Evolutionary conservation across 1,140 invertebrate genomes (phyloP).

Genomic region (Drosophila hydei): DNA sequence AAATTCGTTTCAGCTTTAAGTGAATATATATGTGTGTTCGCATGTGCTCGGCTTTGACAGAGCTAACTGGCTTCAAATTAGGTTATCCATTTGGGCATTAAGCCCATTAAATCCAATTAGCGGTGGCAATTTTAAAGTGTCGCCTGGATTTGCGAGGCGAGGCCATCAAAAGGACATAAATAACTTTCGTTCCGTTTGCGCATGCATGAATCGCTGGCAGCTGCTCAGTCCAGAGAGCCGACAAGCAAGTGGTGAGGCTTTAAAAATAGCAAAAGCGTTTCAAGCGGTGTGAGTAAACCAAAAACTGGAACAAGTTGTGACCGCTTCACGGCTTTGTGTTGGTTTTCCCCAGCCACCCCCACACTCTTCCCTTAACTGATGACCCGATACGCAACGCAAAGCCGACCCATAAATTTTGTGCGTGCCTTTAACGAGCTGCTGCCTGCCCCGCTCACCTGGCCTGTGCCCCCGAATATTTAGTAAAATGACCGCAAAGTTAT

Average conservation of each 20-base stretch:
- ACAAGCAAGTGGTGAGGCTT: constrained; percentile 23
- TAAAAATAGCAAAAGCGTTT: constrained; percentile 29
- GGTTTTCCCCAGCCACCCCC: neutral
- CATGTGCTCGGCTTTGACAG: neutral
- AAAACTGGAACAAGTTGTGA: constrained; percentile 23
- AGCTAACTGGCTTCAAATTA: constrained; percentile 1
- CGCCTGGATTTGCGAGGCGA: constrained; percentile 19
- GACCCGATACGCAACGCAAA: constrained; percentile 43
- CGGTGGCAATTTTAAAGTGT: constrained; percentile 44
- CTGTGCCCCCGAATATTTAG: constrained; percentile 47
- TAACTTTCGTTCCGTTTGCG: constrained; percentile 32
- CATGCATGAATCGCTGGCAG: constrained; percentile 3
- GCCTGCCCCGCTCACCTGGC: constrained; percentile 18
- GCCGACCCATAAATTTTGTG: constrained; percentile 53
- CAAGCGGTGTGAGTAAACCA: neutral
- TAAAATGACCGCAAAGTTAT: constrained; percentile 77
- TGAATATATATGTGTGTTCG: too few relatives aligned
- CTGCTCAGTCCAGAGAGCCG: neutral
- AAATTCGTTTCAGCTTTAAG: neutral
- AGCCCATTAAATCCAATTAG: constrained; percentile 46
- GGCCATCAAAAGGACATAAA: constrained; percentile 37
- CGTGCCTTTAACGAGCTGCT: constrained; percentile 39
- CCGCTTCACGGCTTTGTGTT: constrained; percentile 33
- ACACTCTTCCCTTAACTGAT: neutral
- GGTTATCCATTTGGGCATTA: constrained; percentile 16